Conservation (phyloP, 2,888 invertebrate genomes). For the Eurytoma adleriae region DNA sequence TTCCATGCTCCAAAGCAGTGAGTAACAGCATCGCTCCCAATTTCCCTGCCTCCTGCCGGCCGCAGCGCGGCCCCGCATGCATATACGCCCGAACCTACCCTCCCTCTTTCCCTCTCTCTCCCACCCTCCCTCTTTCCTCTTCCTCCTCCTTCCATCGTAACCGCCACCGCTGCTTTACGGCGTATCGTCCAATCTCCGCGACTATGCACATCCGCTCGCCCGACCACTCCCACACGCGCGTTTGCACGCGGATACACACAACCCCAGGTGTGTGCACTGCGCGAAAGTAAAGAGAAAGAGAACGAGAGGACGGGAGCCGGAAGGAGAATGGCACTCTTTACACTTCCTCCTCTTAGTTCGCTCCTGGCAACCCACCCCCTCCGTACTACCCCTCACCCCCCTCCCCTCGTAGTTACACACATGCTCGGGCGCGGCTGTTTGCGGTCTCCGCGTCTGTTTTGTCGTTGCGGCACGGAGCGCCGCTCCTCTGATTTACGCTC, state of each 20-base stretch:
- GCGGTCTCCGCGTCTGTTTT: slow-evolving; percentile 67
- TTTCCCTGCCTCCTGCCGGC: neutral
- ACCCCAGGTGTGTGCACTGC: neutral
- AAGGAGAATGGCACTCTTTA: slow-evolving; percentile 3
- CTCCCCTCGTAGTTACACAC: neutral
- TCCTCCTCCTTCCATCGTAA: too few relatives aligned
- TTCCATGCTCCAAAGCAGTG: slow-evolving; percentile 65
- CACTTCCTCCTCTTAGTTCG: neutral
- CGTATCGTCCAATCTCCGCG: slow-evolving; percentile 37
- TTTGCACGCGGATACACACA: too few relatives aligned
- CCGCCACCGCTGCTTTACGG: slow-evolving; percentile 3
- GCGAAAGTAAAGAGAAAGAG: neutral
- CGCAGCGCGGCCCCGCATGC: neutral
- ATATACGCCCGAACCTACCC: neutral
- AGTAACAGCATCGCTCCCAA: slow-evolving; percentile 62
- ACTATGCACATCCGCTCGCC: neutral
- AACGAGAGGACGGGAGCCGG: neutral
- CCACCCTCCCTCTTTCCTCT: too few relatives aligned
- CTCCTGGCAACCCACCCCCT: too few relatives aligned
- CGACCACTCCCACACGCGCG: neutral
- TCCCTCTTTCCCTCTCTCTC: too few relatives aligned
- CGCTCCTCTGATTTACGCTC: slow-evolving; percentile 64
- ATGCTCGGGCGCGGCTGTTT: slow-evolving; percentile 59
- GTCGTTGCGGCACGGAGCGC: slow-evolving; percentile 54
- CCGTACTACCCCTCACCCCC: too few relatives aligned